These are phyloP conservation scores for Styela plicata DNA, from an alignment of 23 tunicate species.

Conservation along the genomic window DNA sequence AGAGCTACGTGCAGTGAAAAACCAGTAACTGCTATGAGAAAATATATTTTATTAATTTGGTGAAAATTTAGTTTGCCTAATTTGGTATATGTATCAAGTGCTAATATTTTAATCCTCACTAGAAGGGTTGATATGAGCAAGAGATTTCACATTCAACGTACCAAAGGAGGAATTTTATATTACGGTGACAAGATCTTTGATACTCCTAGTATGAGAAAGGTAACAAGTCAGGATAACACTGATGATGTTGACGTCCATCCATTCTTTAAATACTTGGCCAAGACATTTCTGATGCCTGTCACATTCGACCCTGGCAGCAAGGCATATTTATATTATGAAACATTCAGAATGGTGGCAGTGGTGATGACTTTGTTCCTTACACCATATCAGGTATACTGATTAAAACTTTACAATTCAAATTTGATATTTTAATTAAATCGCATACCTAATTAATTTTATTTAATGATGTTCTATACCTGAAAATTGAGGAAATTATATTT, in stretches of 20 bases:
- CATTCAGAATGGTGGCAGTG: slow-evolving; percentile 27
- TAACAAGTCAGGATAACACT: not conserved
- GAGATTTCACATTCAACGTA: slow-evolving; percentile 40
- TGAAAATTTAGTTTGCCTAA: no score
- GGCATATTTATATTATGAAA: slow-evolving; percentile 45
- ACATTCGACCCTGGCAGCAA: slow-evolving; percentile 67
- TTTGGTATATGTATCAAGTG: no score
- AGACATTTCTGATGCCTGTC: slow-evolving; percentile 50
- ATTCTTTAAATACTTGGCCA: not conserved
- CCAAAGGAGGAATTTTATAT: slow-evolving; percentile 38
- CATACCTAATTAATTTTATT: no score
- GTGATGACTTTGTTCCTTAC: slow-evolving; percentile 54
- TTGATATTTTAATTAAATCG: not conserved
- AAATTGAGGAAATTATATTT: no score
- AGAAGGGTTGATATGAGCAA: slow-evolving; percentile 49
- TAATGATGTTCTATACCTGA: not conserved
- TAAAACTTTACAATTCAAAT: no score
- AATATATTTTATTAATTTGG: no score
- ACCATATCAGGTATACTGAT: slow-evolving; percentile 60
- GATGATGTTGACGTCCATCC: not conserved
- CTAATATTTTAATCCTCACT: no score
- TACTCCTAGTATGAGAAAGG: slow-evolving; percentile 17
- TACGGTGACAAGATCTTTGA: slow-evolving; percentile 35
- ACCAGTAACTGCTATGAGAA: no score
- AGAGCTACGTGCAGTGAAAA: no score